These are phyloP conservation scores for Opisthograptis luteolata DNA, from an alignment of 2,888 invertebrate species.

Conservation along the genomic window DNA sequence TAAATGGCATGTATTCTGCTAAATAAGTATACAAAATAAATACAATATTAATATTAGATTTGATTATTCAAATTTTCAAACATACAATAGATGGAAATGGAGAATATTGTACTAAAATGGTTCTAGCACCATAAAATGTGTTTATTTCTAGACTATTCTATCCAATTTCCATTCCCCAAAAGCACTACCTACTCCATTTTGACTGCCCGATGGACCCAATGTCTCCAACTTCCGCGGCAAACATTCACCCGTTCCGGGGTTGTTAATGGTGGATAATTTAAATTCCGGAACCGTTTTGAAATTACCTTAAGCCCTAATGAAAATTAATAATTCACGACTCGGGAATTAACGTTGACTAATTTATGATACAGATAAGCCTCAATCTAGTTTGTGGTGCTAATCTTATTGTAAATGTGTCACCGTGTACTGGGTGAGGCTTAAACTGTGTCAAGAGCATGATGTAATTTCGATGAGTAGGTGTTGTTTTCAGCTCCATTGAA, in stretches of 20 bases:
- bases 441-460: conserved; percentile 10
- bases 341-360: conserved; percentile 18
- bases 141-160: no score
- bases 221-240: neutral
- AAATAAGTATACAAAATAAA: no score
- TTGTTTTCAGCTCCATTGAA: neutral
- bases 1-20: no score
- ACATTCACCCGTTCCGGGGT: conserved; percentile 19
- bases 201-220: neutral
- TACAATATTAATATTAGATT: no score
- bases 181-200: no score
- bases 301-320: conserved; percentile 16
- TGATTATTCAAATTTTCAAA: no score
- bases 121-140: no score
- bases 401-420: conserved; percentile 15
- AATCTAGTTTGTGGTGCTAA: conserved; percentile 9
- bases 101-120: no score
- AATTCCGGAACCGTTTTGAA: conserved; percentile 32
- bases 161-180: no score
- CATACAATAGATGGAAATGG: no score
- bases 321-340: conserved; percentile 20
- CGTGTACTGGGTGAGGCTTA: conserved; percentile 5
- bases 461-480: conserved; percentile 9
- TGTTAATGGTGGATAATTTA: conserved; percentile 22
- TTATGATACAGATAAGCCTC: conserved; percentile 17